phyloP scores from a whole-genome alignment of 2,113 vertebrate genomes.

The Taxidea taxus region DNA sequence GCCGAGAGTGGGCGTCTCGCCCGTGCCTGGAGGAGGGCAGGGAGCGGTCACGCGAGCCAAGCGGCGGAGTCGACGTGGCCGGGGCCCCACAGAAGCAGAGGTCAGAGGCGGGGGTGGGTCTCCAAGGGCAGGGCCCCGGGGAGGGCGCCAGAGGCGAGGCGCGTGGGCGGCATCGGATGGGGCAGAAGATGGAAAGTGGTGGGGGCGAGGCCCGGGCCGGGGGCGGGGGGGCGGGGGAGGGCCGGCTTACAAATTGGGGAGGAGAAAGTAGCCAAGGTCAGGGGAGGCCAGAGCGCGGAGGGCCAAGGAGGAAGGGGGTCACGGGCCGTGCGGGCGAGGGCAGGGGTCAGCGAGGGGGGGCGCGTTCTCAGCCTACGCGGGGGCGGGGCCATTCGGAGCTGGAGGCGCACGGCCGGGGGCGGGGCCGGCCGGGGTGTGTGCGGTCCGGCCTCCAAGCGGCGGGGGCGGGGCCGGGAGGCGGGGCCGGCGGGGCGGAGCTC shows the following conservation, averaged over 20 bases:
- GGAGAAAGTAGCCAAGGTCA: background rate
- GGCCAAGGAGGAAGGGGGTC: rapidly evolving
- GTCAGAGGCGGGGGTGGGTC: background rate
- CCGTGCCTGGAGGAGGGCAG: conserved; percentile 84
- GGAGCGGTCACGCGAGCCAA: background rate
- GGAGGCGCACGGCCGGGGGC: too few relatives aligned
- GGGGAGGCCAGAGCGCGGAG: rapidly evolving
- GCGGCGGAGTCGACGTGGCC: background rate
- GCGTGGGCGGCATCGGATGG: background rate
- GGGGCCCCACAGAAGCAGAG: rapidly evolving
- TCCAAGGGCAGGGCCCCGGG: background rate
- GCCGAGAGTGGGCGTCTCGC: conserved; percentile 93
- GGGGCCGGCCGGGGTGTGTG: background rate
- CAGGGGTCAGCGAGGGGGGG: too few relatives aligned
- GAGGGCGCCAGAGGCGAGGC: too few relatives aligned
- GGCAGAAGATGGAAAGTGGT: background rate
- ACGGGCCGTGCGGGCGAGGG: background rate
- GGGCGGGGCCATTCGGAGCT: background rate
- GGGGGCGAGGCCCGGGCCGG: background rate
- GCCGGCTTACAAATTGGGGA: too few relatives aligned
- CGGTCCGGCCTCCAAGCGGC: too few relatives aligned
- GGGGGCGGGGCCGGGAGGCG: too few relatives aligned
- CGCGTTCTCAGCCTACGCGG: rapidly evolving
- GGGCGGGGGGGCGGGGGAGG: rapidly evolving
- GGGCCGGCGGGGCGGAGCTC: background rate